Evolutionary conservation across 2,113 vertebrate genomes (phyloP).

Genomic region (Leptodactylus fuscus): DNA sequence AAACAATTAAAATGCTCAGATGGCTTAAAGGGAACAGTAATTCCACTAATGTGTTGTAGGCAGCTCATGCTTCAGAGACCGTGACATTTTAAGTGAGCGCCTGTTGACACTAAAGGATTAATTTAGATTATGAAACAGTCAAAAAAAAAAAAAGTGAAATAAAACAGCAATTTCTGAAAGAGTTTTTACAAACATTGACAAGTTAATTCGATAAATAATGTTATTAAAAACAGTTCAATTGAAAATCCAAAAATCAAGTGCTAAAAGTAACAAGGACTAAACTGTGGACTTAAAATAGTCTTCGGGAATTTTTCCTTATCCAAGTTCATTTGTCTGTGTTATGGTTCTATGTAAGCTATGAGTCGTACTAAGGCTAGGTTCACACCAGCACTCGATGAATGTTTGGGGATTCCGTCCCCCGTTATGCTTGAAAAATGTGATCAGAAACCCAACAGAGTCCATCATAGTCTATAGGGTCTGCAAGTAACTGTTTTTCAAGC

Average conservation of each 20-base stretch:
- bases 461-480: too few species aligned
- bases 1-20: slow-evolving; percentile 31
- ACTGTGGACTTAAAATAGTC: too few species aligned
- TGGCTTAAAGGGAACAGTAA: slow-evolving; percentile 29
- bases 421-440: too few species aligned
- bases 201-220: neutral
- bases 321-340: too few species aligned
- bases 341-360: too few species aligned
- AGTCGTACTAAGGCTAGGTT: too few species aligned
- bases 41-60: slow-evolving; percentile 35
- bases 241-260: neutral
- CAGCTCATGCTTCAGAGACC: slow-evolving; percentile 24
- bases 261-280: too few species aligned
- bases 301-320: too few species aligned
- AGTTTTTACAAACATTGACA: neutral
- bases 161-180: neutral
- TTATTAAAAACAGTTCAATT: neutral
- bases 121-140: neutral
- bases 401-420: too few species aligned
- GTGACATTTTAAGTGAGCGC: slow-evolving; percentile 32
- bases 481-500: too few species aligned
- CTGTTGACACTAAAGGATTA: slow-evolving; percentile 28
- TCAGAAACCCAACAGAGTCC: too few species aligned
- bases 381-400: too few species aligned
- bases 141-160: neutral